Evolutionary conservation across 2,113 vertebrate genomes (phyloP).

Genomic region (Cyprinus carpio): DNA sequence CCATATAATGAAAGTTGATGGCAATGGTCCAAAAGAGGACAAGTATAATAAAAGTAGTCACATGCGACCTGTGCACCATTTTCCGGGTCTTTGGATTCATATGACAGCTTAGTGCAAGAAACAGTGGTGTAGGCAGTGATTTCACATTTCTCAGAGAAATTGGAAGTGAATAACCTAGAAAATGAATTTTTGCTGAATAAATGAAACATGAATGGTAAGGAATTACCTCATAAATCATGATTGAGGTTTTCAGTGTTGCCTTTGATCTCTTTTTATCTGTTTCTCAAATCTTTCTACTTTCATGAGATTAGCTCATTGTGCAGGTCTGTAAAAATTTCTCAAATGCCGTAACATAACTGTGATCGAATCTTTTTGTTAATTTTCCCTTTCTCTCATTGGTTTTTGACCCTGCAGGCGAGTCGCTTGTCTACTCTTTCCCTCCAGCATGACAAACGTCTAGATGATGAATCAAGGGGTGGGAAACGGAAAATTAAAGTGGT

Average conservation of each 20-base stretch:
- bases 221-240: background rate
- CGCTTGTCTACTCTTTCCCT: conserved; percentile 71
- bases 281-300: background rate
- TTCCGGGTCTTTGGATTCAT: background rate
- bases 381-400: background rate
- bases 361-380: background rate
- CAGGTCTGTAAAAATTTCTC: background rate
- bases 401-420: conserved; percentile 68
- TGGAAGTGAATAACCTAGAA: conserved; percentile 8
- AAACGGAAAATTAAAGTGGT: conserved; percentile 88
- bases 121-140: background rate
- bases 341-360: too few relatives aligned
- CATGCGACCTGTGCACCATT: background rate
- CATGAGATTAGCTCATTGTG: background rate
- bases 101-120: background rate
- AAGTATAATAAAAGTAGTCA: background rate
- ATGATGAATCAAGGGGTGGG: conserved; percentile 75
- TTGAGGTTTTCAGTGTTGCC: background rate
- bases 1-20: background rate
- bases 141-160: conserved; percentile 8
- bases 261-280: background rate
- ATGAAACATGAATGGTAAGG: background rate
- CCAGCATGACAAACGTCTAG: conserved; percentile 79
- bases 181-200: conserved; percentile 7
- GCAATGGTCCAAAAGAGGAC: background rate